These are phyloP conservation scores for Henricia sp. DNA, from an alignment of 53 echinoderm and acorn worm species.

Conservation along the genomic window DNA sequence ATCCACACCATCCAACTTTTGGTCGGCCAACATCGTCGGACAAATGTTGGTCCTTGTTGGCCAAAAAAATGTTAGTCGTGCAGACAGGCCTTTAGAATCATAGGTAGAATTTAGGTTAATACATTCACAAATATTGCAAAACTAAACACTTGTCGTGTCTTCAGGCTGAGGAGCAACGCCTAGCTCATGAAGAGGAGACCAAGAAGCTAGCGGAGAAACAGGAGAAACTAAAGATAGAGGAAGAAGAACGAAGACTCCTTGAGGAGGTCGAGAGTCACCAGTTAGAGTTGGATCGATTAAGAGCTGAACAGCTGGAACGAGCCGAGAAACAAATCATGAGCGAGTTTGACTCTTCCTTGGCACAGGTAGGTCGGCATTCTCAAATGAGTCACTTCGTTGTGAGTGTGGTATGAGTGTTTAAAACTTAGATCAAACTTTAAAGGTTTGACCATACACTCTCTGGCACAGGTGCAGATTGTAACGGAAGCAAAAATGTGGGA, in stretches of 20 bases:
- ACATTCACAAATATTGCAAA: not conserved
- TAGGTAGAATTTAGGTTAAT: no score
- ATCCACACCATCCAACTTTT: no score
- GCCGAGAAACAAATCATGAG: conserved; percentile 91
- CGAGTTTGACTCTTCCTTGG: conserved; percentile 87
- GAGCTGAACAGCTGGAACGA: conserved; percentile 71
- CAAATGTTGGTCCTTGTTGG: no score
- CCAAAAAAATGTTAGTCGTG: no score
- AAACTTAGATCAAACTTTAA: not conserved
- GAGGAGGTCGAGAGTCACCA: conserved; percentile 79
- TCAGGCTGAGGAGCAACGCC: conserved; percentile 59
- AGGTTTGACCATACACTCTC: not conserved
- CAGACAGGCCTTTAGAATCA: no score
- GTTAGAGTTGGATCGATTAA: conserved; percentile 68
- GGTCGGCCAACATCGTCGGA: no score
- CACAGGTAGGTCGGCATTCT: conserved; percentile 80
- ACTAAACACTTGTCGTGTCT: not conserved
- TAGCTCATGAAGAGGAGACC: conserved; percentile 54
- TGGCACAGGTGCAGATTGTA: no score
- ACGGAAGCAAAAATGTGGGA: no score
- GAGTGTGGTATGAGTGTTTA: not conserved
- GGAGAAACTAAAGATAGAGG: conserved; percentile 58
- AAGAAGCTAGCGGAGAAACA: conserved; percentile 69
- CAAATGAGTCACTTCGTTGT: not conserved
- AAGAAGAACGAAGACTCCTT: conserved; percentile 79